Conservation (phyloP, 2,797 vertebrate genomes). For the Peromyscus eremicus region DNA sequence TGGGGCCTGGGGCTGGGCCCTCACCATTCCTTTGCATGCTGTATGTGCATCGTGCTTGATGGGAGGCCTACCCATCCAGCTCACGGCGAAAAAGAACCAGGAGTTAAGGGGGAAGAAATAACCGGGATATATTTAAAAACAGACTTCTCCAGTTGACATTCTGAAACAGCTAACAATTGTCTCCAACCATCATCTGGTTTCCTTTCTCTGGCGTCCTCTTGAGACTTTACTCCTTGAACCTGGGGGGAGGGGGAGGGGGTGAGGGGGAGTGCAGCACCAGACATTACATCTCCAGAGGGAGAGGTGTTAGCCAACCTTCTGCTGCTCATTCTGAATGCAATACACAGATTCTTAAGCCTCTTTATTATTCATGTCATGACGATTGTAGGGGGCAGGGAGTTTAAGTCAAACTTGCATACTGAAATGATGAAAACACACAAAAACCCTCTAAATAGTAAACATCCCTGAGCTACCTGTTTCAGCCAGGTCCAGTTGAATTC, state of each 20-base stretch:
- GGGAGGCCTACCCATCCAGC: background rate
- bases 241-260: no score
- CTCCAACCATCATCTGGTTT: conserved; percentile 39
- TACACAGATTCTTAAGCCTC: conserved; percentile 72
- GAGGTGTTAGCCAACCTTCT: conserved; percentile 75
- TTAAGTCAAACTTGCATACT: conserved; percentile 71
- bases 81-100: conserved; percentile 72
- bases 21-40: background rate
- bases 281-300: conserved; percentile 84
- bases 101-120: conserved; percentile 86
- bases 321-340: conserved; percentile 80
- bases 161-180: conserved; percentile 52
- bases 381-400: conserved; percentile 78
- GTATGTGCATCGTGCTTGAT: background rate
- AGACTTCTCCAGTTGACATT: conserved; percentile 83
- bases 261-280: conserved; percentile 86
- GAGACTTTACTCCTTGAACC: conserved; percentile 84
- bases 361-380: conserved; percentile 73
- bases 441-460: conserved; percentile 81
- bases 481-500: conserved; percentile 83
- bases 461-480: conserved; percentile 82
- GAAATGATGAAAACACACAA: conserved; percentile 73
- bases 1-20: background rate
- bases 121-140: conserved; percentile 90
- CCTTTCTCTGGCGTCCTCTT: conserved; percentile 81